Base-by-base conservation (phyloP, 2,797 vertebrate genomes). In the Sebastes aleutianus region DNA sequence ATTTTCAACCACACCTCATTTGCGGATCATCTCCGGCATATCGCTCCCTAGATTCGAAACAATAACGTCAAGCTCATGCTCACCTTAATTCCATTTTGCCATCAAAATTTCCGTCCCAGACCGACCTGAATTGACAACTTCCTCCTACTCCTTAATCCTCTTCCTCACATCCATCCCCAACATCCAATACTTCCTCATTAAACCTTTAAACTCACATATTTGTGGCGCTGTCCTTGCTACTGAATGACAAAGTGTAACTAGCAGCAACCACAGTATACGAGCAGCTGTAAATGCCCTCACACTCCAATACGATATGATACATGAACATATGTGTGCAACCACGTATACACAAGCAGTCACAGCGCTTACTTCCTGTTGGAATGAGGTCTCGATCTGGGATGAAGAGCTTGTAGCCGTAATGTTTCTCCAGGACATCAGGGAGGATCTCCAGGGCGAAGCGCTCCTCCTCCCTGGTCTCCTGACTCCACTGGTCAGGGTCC, bases 301-400 rank as follows among this genome's bases (percentile, higher is more conserved):
- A 43, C 14, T 62, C n/a, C 22, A 29, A 18, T 31, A 68, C 56
- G 54, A 4, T 22, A 65, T 27, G n/a, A 20, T 8, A 71, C 58
- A 31, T 16, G 16, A 8, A 69, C 63, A 36, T 7, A 9, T 8
- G 32, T 63, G n/a, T 16, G 27, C 36, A 32, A 20, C 34, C n/a
- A 18, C 14, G 4, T 31, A 18, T 5, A 47, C 73, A 70, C 70
- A 78, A 31, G 83, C 68, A 57, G 63, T 63, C 56, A 43, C 24
- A 24, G 66, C 8, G 74, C 93, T 92, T 97, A 99, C 98, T 99
- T 97, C 98, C 98, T 85, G 98, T 98, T 87, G 98, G 98, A 90
- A 99, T 99, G 92, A 99, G 97, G 94, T 99, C 98, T 92, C 98
- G 96, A 74, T 99, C 98, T 61, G 98, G 98, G 91, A 99, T 99